A percentile compares a stretch with the other conserved stretches of the same genome.
Evolutionary conservation across 2,797 vertebrate species (phyloP).

Genomic region (Echiichthys vipera): DNA sequence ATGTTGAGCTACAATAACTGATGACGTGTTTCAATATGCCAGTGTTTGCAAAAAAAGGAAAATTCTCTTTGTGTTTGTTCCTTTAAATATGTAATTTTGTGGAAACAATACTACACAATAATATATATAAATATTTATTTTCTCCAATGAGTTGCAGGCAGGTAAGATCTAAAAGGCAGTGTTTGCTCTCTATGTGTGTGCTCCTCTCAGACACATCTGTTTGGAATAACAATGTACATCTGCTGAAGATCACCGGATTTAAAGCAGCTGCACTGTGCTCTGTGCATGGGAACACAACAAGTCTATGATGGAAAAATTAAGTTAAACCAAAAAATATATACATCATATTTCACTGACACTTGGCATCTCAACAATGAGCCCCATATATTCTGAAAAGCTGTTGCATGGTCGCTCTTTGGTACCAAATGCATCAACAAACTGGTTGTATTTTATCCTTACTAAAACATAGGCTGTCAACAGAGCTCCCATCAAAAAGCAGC

Average conservation of each 20-base stretch:
- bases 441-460: conserved; percentile 70
- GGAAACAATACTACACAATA: conserved; percentile 2
- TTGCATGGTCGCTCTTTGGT: conserved; percentile 52
- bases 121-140: too few species aligned
- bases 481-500: conserved; percentile 75
- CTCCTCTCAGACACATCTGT: conserved; percentile 88
- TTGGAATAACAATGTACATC: conserved; percentile 85
- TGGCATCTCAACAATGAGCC: conserved; percentile 30
- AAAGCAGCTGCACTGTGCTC: conserved; percentile 46
- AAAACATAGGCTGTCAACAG: conserved; percentile 76
- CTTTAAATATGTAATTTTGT: conserved; percentile 18
- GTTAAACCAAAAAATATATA: conserved; percentile 6
- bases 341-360: conserved; percentile 9
- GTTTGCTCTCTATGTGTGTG: conserved; percentile 56
- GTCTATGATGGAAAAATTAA: not conserved
- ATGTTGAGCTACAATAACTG: conserved; percentile 69
- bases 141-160: conserved; percentile 48
- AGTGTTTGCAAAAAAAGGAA: conserved; percentile 48
- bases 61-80: conserved; percentile 20
- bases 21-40: conserved; percentile 54
- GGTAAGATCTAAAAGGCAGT: conserved; percentile 60
- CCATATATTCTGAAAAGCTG: conserved; percentile 61
- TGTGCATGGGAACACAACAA: conserved; percentile 44
- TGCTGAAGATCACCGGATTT: conserved; percentile 85
- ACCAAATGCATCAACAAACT: conserved; percentile 63